Conservation (phyloP, 2,113 vertebrate genomes). For the rabbit (Oryctolagus cuniculus) region mOryCun1.1 NC_091432.1:31217001-31217500, state of each 20-base stretch:
- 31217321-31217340: not conserved
- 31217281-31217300: not conserved
- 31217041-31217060: not conserved
- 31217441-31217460: not conserved
- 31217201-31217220: not conserved
- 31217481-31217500: not conserved
- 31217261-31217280: not conserved
- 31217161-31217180: not conserved
- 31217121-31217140: constrained; percentile 16
- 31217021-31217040: not conserved
- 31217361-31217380: not conserved
- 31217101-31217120: not conserved
- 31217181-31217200: not conserved
- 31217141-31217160: not conserved
- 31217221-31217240: not conserved
- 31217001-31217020: not conserved
- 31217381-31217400: not conserved
- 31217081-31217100: constrained; percentile 13
- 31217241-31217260: not conserved
- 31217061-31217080: not conserved
- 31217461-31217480: not conserved
- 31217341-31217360: not conserved
- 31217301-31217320: not conserved
- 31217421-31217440: not conserved
- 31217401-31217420: not conserved